These are phyloP conservation scores for Isichthys henryi DNA, from an alignment of 2,113 vertebrate genomes.

Conservation along the genomic window DNA sequence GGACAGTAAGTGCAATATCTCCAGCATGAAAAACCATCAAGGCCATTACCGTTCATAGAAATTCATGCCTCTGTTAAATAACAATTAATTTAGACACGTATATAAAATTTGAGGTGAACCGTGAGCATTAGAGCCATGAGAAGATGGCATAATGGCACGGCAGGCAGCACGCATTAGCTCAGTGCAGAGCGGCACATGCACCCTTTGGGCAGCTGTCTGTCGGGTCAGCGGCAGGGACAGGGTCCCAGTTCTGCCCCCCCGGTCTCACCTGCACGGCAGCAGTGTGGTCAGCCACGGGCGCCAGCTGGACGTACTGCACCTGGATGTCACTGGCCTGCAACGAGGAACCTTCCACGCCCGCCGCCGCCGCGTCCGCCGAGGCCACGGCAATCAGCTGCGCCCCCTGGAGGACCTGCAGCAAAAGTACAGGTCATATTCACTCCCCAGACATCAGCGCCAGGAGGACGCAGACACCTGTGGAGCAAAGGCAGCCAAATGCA, in stretches of 20 bases:
- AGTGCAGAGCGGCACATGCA: not conserved
- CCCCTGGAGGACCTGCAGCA: slow-evolving; percentile 78
- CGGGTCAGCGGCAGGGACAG: not conserved
- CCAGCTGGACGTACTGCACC: slow-evolving; percentile 94
- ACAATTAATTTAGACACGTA: not conserved
- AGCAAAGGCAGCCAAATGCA: not conserved
- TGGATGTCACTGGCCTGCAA: slow-evolving; percentile 92
- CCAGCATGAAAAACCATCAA: no score
- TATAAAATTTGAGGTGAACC: not conserved
- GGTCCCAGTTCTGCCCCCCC: not conserved
- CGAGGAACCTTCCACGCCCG: slow-evolving; percentile 76
- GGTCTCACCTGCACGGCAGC: slow-evolving; percentile 70
- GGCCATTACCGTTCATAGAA: no score
- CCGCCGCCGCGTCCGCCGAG: slow-evolving; percentile 74
- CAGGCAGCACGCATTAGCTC: not conserved
- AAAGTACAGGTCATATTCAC: not conserved
- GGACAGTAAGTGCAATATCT: not conserved
- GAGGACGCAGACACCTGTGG: not conserved
- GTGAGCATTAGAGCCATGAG: not conserved
- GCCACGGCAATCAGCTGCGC: slow-evolving; percentile 93
- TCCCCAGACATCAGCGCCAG: not conserved
- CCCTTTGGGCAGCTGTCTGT: not conserved
- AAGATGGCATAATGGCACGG: not conserved
- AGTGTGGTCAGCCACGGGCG: slow-evolving; percentile 79
- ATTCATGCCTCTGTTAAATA: no score